phyloP scores from a whole-genome alignment of 2,113 vertebrate genomes.

The Cinclus cinclus region DNA sequence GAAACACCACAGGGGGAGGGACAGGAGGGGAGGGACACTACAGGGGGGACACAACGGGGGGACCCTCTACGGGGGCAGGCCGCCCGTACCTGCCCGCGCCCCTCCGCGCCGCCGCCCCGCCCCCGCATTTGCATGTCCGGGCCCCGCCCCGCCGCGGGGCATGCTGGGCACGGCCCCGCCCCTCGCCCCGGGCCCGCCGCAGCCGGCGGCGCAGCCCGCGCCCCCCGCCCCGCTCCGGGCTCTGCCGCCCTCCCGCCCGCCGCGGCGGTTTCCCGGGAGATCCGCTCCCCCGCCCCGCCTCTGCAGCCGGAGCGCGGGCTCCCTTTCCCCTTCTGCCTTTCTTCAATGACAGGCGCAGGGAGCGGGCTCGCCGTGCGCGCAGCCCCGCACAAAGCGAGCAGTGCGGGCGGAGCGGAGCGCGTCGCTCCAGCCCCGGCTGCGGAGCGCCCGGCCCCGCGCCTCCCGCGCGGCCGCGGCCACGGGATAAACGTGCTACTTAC shows the following conservation, averaged over 20 bases:
- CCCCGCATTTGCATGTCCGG: too few species aligned
- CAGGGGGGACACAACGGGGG: too few species aligned
- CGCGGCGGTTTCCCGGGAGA: neutral
- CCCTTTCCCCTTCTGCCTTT: neutral
- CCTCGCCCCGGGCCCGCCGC: neutral
- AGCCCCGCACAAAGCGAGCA: neutral
- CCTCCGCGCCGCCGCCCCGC: too few species aligned
- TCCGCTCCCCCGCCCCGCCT: neutral
- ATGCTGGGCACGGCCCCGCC: neutral
- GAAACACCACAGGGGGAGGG: too few species aligned
- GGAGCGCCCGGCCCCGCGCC: neutral
- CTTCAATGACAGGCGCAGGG: neutral
- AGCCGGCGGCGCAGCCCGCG: neutral
- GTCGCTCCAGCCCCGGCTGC: neutral
- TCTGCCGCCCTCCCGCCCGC: too few species aligned
- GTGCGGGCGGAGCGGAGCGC: fast-evolving
- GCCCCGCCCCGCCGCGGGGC: neutral
- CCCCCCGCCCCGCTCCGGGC: neutral
- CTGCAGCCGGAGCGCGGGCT: neutral
- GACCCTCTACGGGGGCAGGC: too few species aligned
- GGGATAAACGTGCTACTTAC: fast-evolving
- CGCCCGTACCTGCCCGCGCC: too few species aligned
- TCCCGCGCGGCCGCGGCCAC: neutral
- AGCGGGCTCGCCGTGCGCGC: neutral
- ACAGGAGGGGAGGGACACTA: too few species aligned